Evolutionary conservation across 2,113 vertebrate species (phyloP).

Genomic region (Hippocampus barbouri): DNA sequence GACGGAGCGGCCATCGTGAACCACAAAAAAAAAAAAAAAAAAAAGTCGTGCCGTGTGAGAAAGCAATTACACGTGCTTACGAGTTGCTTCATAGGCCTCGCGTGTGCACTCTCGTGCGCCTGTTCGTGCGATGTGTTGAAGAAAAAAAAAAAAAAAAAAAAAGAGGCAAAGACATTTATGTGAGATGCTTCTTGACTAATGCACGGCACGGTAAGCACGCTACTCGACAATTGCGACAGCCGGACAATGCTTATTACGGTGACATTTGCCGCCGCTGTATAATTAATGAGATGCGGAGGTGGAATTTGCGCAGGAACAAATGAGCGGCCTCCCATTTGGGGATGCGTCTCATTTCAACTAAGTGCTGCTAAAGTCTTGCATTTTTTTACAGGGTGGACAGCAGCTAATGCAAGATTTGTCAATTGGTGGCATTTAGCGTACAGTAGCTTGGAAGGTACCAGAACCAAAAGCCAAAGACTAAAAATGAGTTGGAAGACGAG

Average conservation of each 20-base stretch:
- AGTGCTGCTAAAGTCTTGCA: constrained; percentile 16
- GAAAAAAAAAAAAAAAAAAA: background rate
- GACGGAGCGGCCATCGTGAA: too few relatives aligned
- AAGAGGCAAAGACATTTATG: constrained; percentile 12
- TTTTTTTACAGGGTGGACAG: constrained; percentile 25
- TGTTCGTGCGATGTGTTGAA: background rate
- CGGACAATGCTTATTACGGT: constrained; percentile 29
- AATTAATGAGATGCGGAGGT: constrained; percentile 41
- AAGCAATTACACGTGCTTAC: too few relatives aligned
- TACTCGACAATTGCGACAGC: constrained; percentile 40
- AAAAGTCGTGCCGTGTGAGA: too few relatives aligned
- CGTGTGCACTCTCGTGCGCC: background rate
- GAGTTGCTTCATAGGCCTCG: too few relatives aligned
- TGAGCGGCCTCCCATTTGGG: constrained; percentile 20
- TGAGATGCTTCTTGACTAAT: constrained; percentile 39
- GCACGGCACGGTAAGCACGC: constrained; percentile 35
- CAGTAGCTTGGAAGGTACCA: background rate
- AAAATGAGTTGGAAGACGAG: too few relatives aligned
- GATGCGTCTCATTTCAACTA: constrained; percentile 42
- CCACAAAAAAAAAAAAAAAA: too few relatives aligned
- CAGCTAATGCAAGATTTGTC: background rate
- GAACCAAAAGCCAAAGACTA: too few relatives aligned
- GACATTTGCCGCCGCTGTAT: constrained; percentile 33
- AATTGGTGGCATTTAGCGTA: background rate
- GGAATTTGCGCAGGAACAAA: constrained; percentile 31